These are phyloP conservation scores for Drosophila sucinea DNA, from an alignment of 1,140 invertebrate species.

Conservation along the genomic window DNA sequence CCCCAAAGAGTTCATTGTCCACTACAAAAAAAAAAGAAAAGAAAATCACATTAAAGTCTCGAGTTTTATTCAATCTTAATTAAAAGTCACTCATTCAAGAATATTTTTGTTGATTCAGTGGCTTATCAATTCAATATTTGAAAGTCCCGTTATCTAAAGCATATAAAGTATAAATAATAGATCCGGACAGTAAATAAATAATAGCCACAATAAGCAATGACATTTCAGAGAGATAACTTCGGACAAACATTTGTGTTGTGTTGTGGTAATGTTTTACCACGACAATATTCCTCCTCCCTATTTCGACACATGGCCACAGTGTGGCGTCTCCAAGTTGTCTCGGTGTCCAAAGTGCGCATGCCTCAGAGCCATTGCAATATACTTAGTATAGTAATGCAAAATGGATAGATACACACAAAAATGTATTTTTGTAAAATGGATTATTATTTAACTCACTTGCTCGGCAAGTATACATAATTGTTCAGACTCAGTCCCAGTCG, in stretches of 20 bases:
- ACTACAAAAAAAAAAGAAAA: background rate
- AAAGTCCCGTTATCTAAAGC: background rate
- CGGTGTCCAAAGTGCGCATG: background rate
- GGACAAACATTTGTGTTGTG: background rate
- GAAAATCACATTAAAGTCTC: background rate
- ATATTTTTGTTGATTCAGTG: background rate
- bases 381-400: background rate
- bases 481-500: background rate
- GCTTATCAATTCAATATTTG: conserved; percentile 9
- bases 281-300: background rate
- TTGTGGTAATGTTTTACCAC: conserved; percentile 14
- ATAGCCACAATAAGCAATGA: conserved; percentile 3
- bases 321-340: background rate
- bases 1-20: conserved; percentile 8
- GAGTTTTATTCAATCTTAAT: background rate
- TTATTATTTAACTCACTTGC: conserved; percentile 10
- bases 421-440: conserved; percentile 11
- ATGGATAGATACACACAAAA: background rate
- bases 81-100: conserved; percentile 2
- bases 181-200: background rate
- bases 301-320: background rate
- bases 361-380: background rate
- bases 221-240: conserved; percentile 32
- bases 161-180: background rate
- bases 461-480: conserved; percentile 10